Evolutionary conservation across 2,888 invertebrate genomes (phyloP).

Genomic region (Orthosia gracilis): DNA sequence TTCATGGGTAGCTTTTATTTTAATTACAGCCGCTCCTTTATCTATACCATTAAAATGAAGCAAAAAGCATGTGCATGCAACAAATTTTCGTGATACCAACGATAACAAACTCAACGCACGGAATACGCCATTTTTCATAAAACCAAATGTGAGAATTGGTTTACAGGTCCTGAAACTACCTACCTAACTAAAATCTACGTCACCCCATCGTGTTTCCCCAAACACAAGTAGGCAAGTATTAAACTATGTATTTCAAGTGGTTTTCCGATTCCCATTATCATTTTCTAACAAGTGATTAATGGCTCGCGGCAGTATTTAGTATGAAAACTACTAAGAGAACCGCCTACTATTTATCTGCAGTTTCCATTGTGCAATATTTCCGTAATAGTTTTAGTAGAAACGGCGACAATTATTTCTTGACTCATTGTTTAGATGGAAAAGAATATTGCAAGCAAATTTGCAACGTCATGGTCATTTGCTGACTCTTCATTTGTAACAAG

Average conservation of each 20-base stretch:
- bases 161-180: slow-evolving; percentile 2
- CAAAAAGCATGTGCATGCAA: too few relatives aligned
- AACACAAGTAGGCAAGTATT: slow-evolving; percentile 9
- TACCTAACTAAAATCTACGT: not conserved
- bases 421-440: slow-evolving; percentile 40
- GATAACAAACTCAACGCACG: not conserved
- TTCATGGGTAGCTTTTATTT: too few relatives aligned
- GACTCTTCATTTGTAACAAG: not conserved
- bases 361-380: slow-evolving; percentile 59
- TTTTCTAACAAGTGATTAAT: slow-evolving; percentile 55
- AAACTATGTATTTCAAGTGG: slow-evolving; percentile 37
- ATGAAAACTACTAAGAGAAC: slow-evolving; percentile 28
- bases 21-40: too few relatives aligned
- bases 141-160: not conserved
- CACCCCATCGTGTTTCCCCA: slow-evolving; percentile 54
- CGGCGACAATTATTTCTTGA: slow-evolving; percentile 42
- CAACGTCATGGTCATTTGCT: slow-evolving; percentile 1
- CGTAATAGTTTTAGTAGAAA: slow-evolving; percentile 51
- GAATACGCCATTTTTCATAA: not conserved
- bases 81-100: too few relatives aligned
- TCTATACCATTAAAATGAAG: too few relatives aligned
- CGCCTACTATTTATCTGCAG: slow-evolving; percentile 30
- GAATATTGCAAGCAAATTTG: too few relatives aligned
- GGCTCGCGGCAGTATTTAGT: slow-evolving; percentile 23
- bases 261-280: slow-evolving; percentile 58